phyloP scores from a whole-genome alignment of 2,113 vertebrate genomes.

The Gallinago jamesoni region DNA sequence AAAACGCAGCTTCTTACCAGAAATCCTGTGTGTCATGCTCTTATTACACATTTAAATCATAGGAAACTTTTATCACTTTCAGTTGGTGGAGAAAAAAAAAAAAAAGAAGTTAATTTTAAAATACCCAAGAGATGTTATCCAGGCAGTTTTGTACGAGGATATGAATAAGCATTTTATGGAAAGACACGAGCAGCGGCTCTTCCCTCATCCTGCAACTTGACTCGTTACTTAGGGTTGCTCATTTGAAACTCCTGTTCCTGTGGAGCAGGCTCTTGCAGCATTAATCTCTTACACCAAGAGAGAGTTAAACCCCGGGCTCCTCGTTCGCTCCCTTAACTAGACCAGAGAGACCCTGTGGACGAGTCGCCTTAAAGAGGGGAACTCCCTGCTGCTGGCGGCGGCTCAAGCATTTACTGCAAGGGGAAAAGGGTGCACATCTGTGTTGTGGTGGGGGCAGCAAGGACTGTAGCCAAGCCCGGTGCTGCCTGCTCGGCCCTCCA shows the following conservation, averaged over 20 bases:
- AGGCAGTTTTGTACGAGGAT: neutral
- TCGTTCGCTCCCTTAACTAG: neutral
- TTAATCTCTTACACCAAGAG: neutral
- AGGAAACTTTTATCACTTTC: constrained; percentile 5
- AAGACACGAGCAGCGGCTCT: neutral
- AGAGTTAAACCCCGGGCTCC: neutral
- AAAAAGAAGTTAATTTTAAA: neutral
- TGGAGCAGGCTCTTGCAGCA: neutral
- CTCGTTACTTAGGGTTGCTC: neutral
- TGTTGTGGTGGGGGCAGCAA: neutral
- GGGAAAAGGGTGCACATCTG: constrained; percentile 6
- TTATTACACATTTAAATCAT: neutral
- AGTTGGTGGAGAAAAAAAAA: neutral
- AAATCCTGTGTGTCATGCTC: neutral
- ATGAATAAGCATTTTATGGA: constrained; percentile 20
- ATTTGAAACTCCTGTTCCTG: neutral
- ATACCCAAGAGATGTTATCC: neutral
- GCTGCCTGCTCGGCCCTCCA: neutral
- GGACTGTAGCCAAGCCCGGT: neutral
- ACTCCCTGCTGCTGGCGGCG: neutral
- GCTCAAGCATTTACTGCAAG: neutral
- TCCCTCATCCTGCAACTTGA: neutral
- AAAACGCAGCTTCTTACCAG: constrained; percentile 29
- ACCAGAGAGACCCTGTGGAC: neutral
- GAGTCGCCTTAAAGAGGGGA: neutral